These are phyloP conservation scores for Herminia tarsipennalis DNA, from an alignment of 2,888 invertebrate genomes.

Conservation along the genomic window DNA sequence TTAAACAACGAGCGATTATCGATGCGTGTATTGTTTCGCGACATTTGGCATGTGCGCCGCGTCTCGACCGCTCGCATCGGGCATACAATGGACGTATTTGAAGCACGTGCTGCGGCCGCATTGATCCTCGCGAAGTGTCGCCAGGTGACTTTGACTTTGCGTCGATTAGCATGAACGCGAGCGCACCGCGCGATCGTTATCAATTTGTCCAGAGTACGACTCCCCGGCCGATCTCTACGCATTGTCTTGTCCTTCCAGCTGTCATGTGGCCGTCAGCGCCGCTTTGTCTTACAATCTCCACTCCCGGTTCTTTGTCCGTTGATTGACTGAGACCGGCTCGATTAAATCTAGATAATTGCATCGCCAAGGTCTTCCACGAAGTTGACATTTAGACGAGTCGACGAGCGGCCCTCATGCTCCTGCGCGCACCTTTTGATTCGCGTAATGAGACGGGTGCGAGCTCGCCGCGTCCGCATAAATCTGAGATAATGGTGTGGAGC, in stretches of 20 bases:
- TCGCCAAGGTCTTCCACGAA: slow-evolving; percentile 72
- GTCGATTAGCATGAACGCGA: slow-evolving; percentile 73
- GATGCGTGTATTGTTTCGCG: slow-evolving; percentile 77
- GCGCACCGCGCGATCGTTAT: slow-evolving; percentile 70
- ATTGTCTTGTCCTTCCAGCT: slow-evolving; percentile 75
- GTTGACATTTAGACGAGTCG: slow-evolving; percentile 76
- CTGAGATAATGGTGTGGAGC: slow-evolving; percentile 73
- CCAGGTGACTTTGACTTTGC: slow-evolving; percentile 71
- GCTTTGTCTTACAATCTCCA: slow-evolving; percentile 63
- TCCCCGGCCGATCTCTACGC: slow-evolving; percentile 58
- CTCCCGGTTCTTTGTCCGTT: slow-evolving; percentile 65
- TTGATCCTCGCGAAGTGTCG: slow-evolving; percentile 67
- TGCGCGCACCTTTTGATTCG: slow-evolving; percentile 67
- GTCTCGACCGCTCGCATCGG: slow-evolving; percentile 68
- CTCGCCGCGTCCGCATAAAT: slow-evolving; percentile 72
- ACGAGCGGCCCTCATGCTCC: slow-evolving; percentile 60
- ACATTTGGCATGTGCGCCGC: slow-evolving; percentile 78
- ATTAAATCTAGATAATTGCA: slow-evolving; percentile 75
- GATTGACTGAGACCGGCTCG: slow-evolving; percentile 64
- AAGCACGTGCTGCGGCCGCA: slow-evolving; percentile 79
- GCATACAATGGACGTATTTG: slow-evolving; percentile 77
- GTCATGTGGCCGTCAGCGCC: slow-evolving; percentile 58
- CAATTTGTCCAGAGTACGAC: slow-evolving; percentile 72
- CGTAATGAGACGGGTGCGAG: slow-evolving; percentile 77
- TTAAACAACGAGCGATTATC: slow-evolving; percentile 73